phyloP scores from a whole-genome alignment of 2,113 vertebrate species.

The Protobothrops flavoviridis region DNA sequence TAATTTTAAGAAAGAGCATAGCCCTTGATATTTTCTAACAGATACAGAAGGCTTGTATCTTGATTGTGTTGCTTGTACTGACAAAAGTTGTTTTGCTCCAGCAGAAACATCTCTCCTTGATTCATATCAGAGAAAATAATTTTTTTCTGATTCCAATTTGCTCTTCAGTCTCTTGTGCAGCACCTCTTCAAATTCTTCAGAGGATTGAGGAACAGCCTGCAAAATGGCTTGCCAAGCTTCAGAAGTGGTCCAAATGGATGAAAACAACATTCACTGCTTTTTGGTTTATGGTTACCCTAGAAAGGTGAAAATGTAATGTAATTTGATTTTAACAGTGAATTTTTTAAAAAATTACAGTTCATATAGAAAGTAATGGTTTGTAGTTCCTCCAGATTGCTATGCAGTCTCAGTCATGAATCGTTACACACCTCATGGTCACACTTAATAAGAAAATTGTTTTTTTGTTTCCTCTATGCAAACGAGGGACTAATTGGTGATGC shows the following conservation, averaged over 20 bases:
- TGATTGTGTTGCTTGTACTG: not conserved
- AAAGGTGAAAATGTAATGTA: not conserved
- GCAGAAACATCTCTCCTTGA: not conserved
- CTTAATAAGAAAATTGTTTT: constrained; percentile 17
- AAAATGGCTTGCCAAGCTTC: not conserved
- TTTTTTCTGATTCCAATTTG: not conserved
- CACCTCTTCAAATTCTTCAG: not conserved
- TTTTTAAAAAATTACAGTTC: not conserved
- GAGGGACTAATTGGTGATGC: constrained; percentile 41
- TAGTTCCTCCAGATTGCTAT: not conserved
- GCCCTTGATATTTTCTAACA: not conserved
- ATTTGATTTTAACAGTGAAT: not conserved
- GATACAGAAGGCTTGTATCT: not conserved
- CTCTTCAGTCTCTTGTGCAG: not conserved
- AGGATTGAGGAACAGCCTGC: not conserved
- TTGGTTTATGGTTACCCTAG: not conserved
- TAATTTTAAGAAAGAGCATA: not conserved
- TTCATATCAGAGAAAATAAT: not conserved
- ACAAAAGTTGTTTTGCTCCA: not conserved
- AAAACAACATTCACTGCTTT: not conserved
- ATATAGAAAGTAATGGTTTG: not conserved
- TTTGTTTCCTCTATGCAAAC: constrained; percentile 23
- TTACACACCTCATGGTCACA: not conserved
- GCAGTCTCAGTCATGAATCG: not conserved
- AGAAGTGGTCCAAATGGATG: not conserved